A percentile compares a stretch with the other conserved stretches of the same genome.
phyloP scores from a whole-genome alignment of 2,797 vertebrate genomes.

The Spinus pinus region DNA sequence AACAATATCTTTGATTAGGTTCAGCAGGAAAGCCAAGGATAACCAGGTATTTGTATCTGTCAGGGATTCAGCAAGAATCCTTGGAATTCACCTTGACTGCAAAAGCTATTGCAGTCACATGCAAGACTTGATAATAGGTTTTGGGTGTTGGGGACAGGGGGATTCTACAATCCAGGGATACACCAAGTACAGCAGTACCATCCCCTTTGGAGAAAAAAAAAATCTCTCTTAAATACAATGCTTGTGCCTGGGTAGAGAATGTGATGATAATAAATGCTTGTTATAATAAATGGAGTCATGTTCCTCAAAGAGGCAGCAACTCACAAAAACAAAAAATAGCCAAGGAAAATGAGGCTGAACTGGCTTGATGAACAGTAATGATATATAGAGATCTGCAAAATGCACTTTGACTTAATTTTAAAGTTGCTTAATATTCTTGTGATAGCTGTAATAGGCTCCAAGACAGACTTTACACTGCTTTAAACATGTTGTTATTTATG shows the following conservation, averaged over 20 bases:
- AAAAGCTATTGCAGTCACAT: not conserved
- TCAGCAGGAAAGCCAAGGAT: slow-evolving; percentile 44
- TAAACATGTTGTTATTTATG: slow-evolving; percentile 22
- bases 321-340: not conserved
- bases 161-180: not conserved
- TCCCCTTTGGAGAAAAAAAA: not conserved
- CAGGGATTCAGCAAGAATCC: not conserved
- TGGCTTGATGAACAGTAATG: not conserved
- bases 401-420: slow-evolving; percentile 10
- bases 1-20: slow-evolving; percentile 52
- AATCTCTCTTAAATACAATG: not conserved
- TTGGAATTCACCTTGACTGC: slow-evolving; percentile 38
- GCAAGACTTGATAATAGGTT: not conserved
- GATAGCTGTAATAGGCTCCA: not conserved
- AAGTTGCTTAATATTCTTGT: slow-evolving; percentile 24
- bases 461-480: not conserved
- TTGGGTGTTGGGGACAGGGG: not conserved
- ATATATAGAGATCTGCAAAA: not conserved
- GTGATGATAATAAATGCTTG: not conserved
- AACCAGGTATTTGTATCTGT: slow-evolving; percentile 3
- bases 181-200: not conserved
- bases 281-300: not conserved
- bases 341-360: not conserved
- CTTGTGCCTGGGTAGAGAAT: not conserved
- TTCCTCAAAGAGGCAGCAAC: not conserved